Evolutionary conservation across 2,797 vertebrate species (phyloP).

Genomic region (Tinamus major): DNA sequence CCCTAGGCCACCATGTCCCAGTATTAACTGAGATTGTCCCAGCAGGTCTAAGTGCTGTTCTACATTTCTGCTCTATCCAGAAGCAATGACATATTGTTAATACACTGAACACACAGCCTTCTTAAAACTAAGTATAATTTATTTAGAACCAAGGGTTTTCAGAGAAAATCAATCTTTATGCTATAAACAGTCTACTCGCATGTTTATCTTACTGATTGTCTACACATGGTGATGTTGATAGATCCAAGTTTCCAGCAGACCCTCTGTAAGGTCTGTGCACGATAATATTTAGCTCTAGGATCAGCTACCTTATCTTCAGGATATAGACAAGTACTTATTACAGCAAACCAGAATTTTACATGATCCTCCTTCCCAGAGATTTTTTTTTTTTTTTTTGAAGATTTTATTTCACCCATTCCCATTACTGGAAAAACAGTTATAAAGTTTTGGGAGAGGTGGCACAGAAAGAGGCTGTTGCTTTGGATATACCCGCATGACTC

Average conservation of each 20-base stretch:
- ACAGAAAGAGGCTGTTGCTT: constrained; percentile 30
- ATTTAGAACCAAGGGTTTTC: not conserved
- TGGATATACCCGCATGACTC: not conserved
- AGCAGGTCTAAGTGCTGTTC: not conserved
- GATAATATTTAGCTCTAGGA: not conserved
- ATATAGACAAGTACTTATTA: not conserved
- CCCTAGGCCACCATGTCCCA: not conserved
- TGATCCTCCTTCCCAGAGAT: not conserved
- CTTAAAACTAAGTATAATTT: constrained; percentile 3
- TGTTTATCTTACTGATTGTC: not conserved
- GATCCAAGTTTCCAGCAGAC: not conserved
- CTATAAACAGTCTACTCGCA: not conserved
- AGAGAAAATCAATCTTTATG: constrained; percentile 36
- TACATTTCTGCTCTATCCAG: not conserved
- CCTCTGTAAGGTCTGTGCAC: not conserved
- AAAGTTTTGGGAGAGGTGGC: not conserved
- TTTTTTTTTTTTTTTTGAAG: not conserved
- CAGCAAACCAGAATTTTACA: not conserved
- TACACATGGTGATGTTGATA: not conserved
- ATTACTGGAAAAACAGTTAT: not conserved
- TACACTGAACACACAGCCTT: constrained; percentile 10
- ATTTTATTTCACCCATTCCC: not conserved
- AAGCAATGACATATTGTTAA: not conserved
- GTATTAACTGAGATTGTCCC: constrained; percentile 2
- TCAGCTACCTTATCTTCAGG: not conserved